Evolutionary conservation across 2,888 invertebrate species (phyloP), one percentile per base, ranked within the genome.

Genomic region (Hypsopygia costalis): DNA sequence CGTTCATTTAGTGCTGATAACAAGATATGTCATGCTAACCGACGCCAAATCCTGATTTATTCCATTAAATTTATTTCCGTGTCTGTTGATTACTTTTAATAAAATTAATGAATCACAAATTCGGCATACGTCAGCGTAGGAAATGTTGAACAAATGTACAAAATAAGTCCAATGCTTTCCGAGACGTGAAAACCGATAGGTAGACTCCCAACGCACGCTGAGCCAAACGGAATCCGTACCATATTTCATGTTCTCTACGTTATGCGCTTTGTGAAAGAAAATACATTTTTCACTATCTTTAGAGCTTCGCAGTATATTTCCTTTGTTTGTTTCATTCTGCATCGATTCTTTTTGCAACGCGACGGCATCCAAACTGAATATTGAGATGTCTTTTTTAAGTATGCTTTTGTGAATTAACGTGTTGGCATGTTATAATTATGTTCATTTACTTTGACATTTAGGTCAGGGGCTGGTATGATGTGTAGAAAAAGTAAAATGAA

Each of bases 241-340:
- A 83, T 87, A 85, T 85, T 83, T 87, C 85, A 87, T 81, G 83
- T 81, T 79, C 71, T 72, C 72, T 66, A 69, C 79, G 81, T 77
- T 85, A 80, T 83, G 80, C 81, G 82, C 81, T 83, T 81, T 85
- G 82, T 81, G 77, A 81, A 83, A 85, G 86, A 82, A 83, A 85
- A 83, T 83, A 81, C 80, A 85, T 87, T 85, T 85, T 81, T 83
- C 81, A 81, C 82, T 80, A 81, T 81, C 80, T 80, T 77, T 71
- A 74, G 62, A 80, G 74, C 70, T 74, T 70, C 63, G 52, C 63
- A 64, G 68, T 72, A 62, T 67, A 68, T 69, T 69, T 62, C 63
- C 69, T 72, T 64, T 79, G 71, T 72, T 74, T 77, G 68, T 69
- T 73, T 64, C 62, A 55, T 59, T 62, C 46, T 36, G 54, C 52